phyloP scores from a whole-genome alignment of 2,888 invertebrate species.

The Dione vanillae region DNA sequence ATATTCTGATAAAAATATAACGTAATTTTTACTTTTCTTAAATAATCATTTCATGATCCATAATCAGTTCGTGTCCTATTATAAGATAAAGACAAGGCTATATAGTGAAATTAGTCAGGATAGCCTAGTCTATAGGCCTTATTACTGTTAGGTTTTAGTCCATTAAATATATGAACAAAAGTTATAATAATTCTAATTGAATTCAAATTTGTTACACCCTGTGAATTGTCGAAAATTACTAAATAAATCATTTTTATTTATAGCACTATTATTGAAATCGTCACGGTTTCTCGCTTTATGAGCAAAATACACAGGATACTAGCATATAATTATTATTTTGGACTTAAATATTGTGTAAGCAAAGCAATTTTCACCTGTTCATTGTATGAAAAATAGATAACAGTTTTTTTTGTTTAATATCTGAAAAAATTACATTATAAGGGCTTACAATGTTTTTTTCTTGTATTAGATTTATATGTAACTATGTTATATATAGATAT shows the following conservation, averaged over 20 bases:
- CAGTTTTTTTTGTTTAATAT: background rate
- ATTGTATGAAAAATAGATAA: background rate
- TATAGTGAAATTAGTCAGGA: too few relatives aligned
- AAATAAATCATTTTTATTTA: conserved; percentile 1
- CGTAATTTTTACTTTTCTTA: too few relatives aligned
- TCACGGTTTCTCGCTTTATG: conserved; percentile 47
- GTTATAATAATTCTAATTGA: background rate
- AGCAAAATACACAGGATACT: conserved; percentile 42
- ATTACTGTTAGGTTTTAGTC: too few relatives aligned
- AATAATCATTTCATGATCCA: too few relatives aligned
- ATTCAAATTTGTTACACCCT: background rate
- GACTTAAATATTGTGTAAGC: background rate
- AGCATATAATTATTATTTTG: conserved; percentile 12
- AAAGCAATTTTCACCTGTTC: background rate
- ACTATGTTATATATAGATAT: background rate
- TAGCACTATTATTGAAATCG: conserved; percentile 43
- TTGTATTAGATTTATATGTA: too few relatives aligned
- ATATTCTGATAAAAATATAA: too few relatives aligned
- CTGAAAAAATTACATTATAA: background rate
- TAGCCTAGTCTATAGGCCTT: too few relatives aligned
- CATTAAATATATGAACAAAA: background rate
- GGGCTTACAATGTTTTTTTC: too few relatives aligned
- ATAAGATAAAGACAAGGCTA: too few relatives aligned
- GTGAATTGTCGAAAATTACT: background rate
- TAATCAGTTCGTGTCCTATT: too few relatives aligned